Base-by-base conservation (phyloP, 2,797 vertebrate genomes). In the Perodicticus potto region DNA sequence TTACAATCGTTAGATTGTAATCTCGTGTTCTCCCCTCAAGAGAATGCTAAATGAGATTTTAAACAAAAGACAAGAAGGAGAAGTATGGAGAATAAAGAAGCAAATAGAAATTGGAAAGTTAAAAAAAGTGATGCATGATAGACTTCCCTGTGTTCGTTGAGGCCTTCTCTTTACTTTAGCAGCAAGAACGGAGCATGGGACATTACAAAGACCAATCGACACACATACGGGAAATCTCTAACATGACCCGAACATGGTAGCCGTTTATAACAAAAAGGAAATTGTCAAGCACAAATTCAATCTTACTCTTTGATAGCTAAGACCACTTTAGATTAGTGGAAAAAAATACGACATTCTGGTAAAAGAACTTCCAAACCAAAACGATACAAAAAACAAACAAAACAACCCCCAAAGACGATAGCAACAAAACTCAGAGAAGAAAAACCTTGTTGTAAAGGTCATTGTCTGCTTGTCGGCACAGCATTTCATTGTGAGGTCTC, bases 11-110 rank as follows among this genome's bases (percentile, higher is more conserved):
- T 98, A 98, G 98, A 98, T 98, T 98, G 98, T 98, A 98, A 98
- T 98, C 98, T 98, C 96, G 95, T 98, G 98, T 98, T 98, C 97
- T 98, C 98, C 97, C 97, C 98, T 98, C 98, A 97, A 97, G 98
- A 98, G 98, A 98, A 98, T 98, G 98, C 98, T 98, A 98, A 98
- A 98, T 98, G 98, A 98, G 98, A 98, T 98, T 98, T 98, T 98
- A 98, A 98, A 97, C 97, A 98, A 97, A 98, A 97, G 97, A 97
- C 95, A 96, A 94, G 97, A 97, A 96, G 92, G 97, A 97, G 96
- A 98, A 98, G 98, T 98, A 98, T 98, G 98, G 97, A 98, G 98
- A 98, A 98, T 98, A 98, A 98, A 98, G 97, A 97, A 98, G 97
- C 97, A 98, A 98, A 98, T 98, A 98, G 98, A 98, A 98, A 98